Evolutionary conservation across 2,113 vertebrate genomes (phyloP), one percentile per base, ranked within the genome.

Genomic region (Zosterops hypoxanthus): DNA sequence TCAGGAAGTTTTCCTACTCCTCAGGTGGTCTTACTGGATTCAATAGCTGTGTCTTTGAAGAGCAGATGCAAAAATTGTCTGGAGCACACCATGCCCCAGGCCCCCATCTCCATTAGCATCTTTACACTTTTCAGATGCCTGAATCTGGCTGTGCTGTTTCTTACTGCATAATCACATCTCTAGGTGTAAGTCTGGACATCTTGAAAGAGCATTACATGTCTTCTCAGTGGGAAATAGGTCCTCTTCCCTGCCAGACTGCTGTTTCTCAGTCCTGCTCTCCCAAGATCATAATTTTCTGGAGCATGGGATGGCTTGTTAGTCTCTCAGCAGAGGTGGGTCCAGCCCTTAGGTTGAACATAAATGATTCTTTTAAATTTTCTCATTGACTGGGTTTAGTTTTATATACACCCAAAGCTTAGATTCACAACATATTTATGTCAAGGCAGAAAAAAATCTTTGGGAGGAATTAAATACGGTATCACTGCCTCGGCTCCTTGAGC

Each of bases 1-100:
- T 73, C 7, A 3, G 42, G 52, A 95, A 63, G 75, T 64, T 59
- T 95, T 95, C 33, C 55, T 90, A 1, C 79, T 82, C 87, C 66
- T 94, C 87, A 93, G 34, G 85, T 85, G 85, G 83, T 94, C 81
- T 82, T 26, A 17, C 11, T 76, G 85, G 57, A 34, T 90, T 90
- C 59, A 82, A 36, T 61, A 53, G 31, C 46, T 72, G 55, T 17
- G 52, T 66, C 63, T 82, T 72, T 88, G 88, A 91, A 92, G 69
- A 94, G 65, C 89, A 94, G 81, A 72, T 92, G 93, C 73, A 95
- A 49, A 89, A 90, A 92, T 42, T 59, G 55, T 39, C 85, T 55
- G 50, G 50, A 92, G 70, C 55, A 69, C 42, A 46, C 34, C 24
- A 12, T 61, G 79, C 53, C 57, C 26, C 29, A 33, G 61, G 61